A percentile compares a stretch with the other conserved stretches of the same genome.
Evolutionary conservation across 2,113 vertebrate genomes (phyloP).

Genomic region (Pavo muticus): DNA sequence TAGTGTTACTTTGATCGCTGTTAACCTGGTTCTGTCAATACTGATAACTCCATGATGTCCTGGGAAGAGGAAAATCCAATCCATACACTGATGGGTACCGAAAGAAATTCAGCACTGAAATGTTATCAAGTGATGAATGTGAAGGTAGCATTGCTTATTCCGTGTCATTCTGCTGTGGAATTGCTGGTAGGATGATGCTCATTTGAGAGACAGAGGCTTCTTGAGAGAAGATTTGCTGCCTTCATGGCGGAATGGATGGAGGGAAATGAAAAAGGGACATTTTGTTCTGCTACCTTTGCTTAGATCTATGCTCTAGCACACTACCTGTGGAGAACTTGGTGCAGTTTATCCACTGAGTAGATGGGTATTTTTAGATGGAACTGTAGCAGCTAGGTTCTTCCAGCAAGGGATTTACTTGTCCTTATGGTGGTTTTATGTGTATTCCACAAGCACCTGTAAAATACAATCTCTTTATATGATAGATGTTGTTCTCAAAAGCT

Average conservation of each 20-base stretch:
- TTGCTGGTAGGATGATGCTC: not conserved
- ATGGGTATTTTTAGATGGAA: not conserved
- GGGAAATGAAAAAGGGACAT: not conserved
- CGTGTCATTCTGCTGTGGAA: not conserved
- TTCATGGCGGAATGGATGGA: not conserved
- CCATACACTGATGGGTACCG: not conserved
- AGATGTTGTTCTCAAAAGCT: not conserved
- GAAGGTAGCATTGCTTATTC: not conserved
- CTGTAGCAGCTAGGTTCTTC: not conserved
- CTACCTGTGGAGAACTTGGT: not conserved
- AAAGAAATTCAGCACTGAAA: constrained; percentile 8
- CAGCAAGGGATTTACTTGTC: not conserved
- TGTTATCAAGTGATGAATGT: not conserved
- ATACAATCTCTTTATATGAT: not conserved
- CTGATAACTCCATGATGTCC: not conserved
- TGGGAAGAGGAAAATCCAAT: not conserved
- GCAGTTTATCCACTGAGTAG: not conserved
- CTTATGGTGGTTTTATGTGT: not conserved
- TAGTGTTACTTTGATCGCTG: not conserved
- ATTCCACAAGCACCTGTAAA: not conserved
- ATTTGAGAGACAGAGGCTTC: not conserved
- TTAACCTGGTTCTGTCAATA: constrained; percentile 64
- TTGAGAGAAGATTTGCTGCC: not conserved
- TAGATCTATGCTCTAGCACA: accelerated
- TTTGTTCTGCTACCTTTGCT: not conserved